phyloP scores from a whole-genome alignment of 2,888 invertebrate genomes.

The Cephus pulcher region DNA sequence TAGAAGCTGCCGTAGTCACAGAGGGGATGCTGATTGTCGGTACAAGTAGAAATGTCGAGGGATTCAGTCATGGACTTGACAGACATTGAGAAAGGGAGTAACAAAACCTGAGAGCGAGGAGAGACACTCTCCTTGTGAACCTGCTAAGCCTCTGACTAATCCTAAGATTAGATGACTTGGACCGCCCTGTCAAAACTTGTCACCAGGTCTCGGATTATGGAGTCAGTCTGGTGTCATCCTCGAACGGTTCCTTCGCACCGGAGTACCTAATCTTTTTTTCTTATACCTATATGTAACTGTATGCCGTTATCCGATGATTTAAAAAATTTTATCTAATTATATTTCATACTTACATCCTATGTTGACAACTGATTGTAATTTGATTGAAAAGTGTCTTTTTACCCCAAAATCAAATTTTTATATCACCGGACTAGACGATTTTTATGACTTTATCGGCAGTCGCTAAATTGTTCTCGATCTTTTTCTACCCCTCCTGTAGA shows the following conservation, averaged over 20 bases:
- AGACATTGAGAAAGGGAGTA: background rate
- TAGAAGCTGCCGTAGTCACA: background rate
- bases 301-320: no score
- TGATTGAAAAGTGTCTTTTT: background rate
- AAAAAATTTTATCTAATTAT: background rate
- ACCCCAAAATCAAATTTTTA: background rate
- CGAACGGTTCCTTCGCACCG: background rate
- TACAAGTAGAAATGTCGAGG: conserved; percentile 9
- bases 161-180: conserved; percentile 52
- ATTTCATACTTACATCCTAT: background rate
- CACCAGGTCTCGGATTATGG: conserved; percentile 40
- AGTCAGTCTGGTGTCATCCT: conserved; percentile 6
- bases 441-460: conserved; percentile 1
- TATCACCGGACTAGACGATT: background rate
- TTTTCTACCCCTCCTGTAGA: background rate
- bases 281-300: background rate
- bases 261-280: background rate
- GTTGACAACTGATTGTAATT: background rate
- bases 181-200: conserved; percentile 63
- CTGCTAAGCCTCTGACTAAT: conserved; percentile 53
- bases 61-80: conserved; percentile 23
- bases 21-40: conserved; percentile 13
- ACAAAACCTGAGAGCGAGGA: conserved; percentile 22
- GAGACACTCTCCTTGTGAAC: conserved; percentile 41
- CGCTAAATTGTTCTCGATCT: background rate